Conservation (phyloP, 2,888 invertebrate species). For the Phragmatobia fuliginosa region DNA sequence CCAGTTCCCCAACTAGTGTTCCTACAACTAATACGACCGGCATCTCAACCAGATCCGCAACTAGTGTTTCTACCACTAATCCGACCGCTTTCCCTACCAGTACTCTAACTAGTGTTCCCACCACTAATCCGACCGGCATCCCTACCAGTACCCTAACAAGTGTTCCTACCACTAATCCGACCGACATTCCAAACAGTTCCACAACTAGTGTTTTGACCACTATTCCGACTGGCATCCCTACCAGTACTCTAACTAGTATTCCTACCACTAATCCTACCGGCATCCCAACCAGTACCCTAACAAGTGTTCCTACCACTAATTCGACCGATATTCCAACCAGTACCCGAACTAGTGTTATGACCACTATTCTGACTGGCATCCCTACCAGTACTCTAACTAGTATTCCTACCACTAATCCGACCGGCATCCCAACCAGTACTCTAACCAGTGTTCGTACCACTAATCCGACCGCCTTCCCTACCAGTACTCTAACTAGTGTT, state of each 20-base stretch:
- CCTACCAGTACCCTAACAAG: neutral
- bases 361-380: no score
- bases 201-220: neutral
- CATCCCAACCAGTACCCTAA: no score
- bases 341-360: no score
- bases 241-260: no score
- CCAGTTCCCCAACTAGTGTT: neutral
- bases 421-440: neutral
- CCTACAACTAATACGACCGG: neutral
- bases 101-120: neutral
- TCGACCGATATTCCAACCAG: no score
- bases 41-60: neutral
- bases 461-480: neutral
- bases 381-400: neutral
- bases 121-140: neutral
- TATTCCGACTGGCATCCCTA: neutral
- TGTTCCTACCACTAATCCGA: neutral
- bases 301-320: no score
- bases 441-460: neutral
- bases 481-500: neutral
- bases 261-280: neutral
- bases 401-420: neutral
- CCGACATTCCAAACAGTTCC: no score
- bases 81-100: neutral
- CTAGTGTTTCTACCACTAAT: neutral